phyloP scores from a whole-genome alignment of 2,797 vertebrate species.

The Gephyroberyx darwinii region DNA sequence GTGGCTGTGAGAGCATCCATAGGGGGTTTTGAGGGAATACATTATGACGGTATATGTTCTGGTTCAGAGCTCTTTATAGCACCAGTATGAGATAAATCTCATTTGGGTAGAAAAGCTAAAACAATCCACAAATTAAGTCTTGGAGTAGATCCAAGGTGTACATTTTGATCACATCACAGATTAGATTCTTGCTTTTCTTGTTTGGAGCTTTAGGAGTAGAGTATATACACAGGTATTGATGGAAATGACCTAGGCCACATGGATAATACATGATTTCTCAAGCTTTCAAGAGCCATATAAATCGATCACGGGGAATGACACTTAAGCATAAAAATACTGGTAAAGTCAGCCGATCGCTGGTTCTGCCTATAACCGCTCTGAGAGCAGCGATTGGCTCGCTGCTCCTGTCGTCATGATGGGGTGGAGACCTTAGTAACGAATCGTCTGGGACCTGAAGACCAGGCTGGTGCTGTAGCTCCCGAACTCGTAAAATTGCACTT shows the following conservation, averaged over 20 bases:
- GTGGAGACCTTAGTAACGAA: conserved; percentile 65
- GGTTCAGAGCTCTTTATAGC: background rate
- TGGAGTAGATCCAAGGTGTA: conserved; percentile 8
- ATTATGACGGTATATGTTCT: background rate
- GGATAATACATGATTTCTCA: conserved; percentile 20
- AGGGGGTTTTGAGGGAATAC: background rate
- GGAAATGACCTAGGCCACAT: background rate
- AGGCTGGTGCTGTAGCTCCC: conserved; percentile 43
- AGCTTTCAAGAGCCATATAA: conserved; percentile 29
- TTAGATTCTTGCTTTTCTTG: background rate
- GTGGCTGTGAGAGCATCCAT: background rate
- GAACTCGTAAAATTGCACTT: conserved; percentile 56
- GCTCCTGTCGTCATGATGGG: conserved; percentile 58
- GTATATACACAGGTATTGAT: conserved; percentile 1
- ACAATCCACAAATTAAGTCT: background rate
- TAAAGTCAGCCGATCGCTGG: conserved; percentile 40
- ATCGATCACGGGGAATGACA: conserved; percentile 29
- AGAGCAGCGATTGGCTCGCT: conserved; percentile 52
- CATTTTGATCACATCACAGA: conserved; percentile 3
- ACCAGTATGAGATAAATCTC: background rate
- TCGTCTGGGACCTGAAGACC: conserved; percentile 49
- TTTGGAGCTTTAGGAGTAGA: conserved; percentile 7
- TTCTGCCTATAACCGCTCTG: conserved; percentile 13
- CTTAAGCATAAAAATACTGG: conserved; percentile 14
- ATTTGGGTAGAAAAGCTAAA: conserved; percentile 17